Conservation (phyloP, 2,888 invertebrate species). For the Synanthedon vespiformis region DNA sequence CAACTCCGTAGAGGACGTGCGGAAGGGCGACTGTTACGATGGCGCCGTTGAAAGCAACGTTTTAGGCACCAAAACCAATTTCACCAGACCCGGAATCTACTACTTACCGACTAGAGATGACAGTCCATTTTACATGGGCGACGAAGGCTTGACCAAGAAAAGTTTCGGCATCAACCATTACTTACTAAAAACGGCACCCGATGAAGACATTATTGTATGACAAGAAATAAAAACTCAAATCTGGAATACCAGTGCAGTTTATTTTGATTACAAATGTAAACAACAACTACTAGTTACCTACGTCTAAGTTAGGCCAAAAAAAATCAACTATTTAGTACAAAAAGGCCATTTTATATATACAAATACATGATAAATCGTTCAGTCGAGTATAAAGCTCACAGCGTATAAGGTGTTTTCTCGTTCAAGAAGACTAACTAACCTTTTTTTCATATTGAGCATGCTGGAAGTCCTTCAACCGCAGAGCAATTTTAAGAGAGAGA, state of each 20-base stretch:
- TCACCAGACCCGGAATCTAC: slow-evolving; percentile 42
- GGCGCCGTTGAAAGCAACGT: slow-evolving; percentile 23
- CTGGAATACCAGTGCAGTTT: slow-evolving; percentile 29
- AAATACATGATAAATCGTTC: slow-evolving; percentile 6
- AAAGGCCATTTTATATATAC: slow-evolving; percentile 4
- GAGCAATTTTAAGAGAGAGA: no score
- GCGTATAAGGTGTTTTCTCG: slow-evolving; percentile 5
- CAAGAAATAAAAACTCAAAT: slow-evolving; percentile 10
- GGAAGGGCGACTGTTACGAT: slow-evolving; percentile 41
- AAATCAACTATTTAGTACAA: slow-evolving; percentile 5
- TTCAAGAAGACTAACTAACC: slow-evolving; percentile 1
- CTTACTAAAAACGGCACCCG: slow-evolving; percentile 32
- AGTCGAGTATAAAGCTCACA: slow-evolving; percentile 20
- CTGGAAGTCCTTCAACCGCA: slow-evolving; percentile 33
- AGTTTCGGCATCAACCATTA: slow-evolving; percentile 34
- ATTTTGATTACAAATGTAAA: slow-evolving; percentile 38
- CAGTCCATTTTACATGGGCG: slow-evolving; percentile 37
- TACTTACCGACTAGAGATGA: slow-evolving; percentile 39
- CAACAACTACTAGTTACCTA: slow-evolving; percentile 26
- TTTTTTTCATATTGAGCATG: slow-evolving; percentile 24
- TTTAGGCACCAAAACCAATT: slow-evolving; percentile 46
- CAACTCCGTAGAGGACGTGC: slow-evolving; percentile 29
- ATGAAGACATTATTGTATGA: slow-evolving; percentile 35
- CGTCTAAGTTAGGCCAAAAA: slow-evolving; percentile 28
- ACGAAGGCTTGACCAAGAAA: slow-evolving; percentile 28